phyloP scores from a whole-genome alignment of 2,113 vertebrate genomes.

The Castor canadensis region DNA sequence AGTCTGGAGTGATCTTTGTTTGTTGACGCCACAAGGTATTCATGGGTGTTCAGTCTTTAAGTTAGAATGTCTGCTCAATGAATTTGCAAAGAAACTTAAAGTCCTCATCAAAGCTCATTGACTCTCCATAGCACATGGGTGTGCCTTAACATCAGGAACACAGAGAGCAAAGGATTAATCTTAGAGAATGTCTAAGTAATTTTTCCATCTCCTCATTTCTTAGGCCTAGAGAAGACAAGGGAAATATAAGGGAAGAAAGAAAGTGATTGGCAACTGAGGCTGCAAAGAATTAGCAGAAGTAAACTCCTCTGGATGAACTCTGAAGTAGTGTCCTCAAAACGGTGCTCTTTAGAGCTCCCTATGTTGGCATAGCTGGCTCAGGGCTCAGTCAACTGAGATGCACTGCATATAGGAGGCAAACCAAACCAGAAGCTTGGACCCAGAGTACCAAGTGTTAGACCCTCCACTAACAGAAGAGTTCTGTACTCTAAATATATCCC shows the following conservation, averaged over 20 bases:
- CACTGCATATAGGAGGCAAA: too few species aligned
- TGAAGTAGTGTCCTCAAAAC: not conserved
- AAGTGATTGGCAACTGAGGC: accelerated
- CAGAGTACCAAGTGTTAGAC: not conserved
- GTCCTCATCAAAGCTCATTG: not conserved
- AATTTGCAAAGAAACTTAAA: not conserved
- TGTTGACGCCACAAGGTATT: accelerated
- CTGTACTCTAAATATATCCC: not conserved
- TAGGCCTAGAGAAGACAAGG: not conserved
- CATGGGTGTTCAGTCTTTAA: accelerated
- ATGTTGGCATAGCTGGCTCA: not conserved
- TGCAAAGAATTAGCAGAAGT: not conserved
- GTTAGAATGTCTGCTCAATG: not conserved
- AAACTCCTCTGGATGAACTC: accelerated
- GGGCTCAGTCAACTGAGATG: not conserved
- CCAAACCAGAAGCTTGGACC: too few species aligned
- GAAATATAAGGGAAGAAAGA: not conserved
- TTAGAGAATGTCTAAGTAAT: not conserved
- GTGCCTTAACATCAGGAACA: not conserved
- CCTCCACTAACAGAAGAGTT: not conserved
- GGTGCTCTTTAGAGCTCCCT: accelerated
- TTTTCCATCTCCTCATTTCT: not conserved
- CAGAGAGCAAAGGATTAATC: not conserved
- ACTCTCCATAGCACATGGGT: not conserved
- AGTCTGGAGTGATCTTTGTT: not conserved